Conservation (phyloP, 2,888 invertebrate genomes). For the Hoplodrina blanda region DNA sequence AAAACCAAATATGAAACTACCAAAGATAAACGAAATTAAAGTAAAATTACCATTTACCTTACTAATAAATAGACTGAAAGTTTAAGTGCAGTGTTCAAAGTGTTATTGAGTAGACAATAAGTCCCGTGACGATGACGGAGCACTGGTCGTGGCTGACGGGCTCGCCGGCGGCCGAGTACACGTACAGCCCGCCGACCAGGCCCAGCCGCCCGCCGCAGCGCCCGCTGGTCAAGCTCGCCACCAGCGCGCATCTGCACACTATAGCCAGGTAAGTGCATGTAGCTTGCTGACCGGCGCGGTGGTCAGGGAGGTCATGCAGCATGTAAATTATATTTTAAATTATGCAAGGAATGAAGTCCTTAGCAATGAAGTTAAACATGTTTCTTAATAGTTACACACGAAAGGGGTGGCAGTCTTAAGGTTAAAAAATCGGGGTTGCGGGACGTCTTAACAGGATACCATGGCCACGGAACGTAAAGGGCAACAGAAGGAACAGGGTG, state of each 20-base stretch:
- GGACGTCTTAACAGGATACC: too few relatives aligned
- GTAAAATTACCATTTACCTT: not conserved
- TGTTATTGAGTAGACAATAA: constrained; percentile 32
- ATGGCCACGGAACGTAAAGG: too few relatives aligned
- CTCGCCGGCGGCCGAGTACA: constrained; percentile 82
- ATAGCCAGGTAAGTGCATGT: constrained; percentile 81
- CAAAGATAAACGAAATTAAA: not conserved
- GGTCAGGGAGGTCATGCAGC: too few relatives aligned
- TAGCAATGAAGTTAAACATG: not conserved
- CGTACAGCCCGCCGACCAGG: constrained; percentile 86
- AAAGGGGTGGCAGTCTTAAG: too few relatives aligned
- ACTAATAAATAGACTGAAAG: not conserved
- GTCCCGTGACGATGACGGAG: constrained; percentile 76
- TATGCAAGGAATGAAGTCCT: not conserved
- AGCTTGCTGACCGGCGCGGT: constrained; percentile 15
- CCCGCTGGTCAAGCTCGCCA: constrained; percentile 86
- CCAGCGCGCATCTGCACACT: constrained; percentile 85
- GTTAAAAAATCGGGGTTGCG: too few relatives aligned
- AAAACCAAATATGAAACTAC: not conserved
- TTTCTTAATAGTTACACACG: not conserved
- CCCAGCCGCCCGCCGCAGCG: constrained; percentile 85
- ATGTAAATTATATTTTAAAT: not conserved
- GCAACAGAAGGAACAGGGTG: too few relatives aligned
- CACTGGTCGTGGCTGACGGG: constrained; percentile 89
- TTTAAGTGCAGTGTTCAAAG: constrained; percentile 20